phyloP scores from a whole-genome alignment of 2,113 vertebrate species.

The Acanthochromis polyacanthus region DNA sequence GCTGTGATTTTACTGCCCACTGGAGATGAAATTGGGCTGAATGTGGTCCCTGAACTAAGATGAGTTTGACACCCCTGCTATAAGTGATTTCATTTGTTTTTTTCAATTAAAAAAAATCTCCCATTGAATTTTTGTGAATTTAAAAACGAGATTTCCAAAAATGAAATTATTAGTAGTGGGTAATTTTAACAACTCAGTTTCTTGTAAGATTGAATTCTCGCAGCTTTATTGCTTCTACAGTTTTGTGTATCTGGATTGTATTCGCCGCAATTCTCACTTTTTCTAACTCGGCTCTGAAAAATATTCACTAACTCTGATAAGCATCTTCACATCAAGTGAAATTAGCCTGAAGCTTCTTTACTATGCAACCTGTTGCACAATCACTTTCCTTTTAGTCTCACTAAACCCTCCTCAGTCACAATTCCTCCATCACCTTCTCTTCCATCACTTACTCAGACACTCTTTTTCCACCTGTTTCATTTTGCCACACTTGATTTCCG shows the following conservation, averaged over 20 bases:
- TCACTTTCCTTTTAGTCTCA: not conserved
- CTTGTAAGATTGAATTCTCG: not conserved
- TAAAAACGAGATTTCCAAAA: too few species aligned
- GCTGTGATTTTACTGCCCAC: too few species aligned
- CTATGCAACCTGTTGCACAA: slow-evolving; percentile 56
- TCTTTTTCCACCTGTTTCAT: not conserved
- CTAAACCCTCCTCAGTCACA: not conserved
- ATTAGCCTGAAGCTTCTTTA: slow-evolving; percentile 8
- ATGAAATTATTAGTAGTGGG: not conserved
- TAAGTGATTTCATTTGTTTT: too few species aligned
- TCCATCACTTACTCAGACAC: slow-evolving; percentile 16
- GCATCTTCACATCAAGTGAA: slow-evolving; percentile 54
- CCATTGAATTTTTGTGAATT: too few species aligned
- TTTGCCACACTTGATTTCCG: not conserved
- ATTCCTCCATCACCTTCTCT: not conserved
- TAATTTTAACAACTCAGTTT: not conserved
- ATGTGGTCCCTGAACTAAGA: too few species aligned
- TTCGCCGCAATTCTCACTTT: not conserved
- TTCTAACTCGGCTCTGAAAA: slow-evolving; percentile 23
- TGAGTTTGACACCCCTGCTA: too few species aligned
- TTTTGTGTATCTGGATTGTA: not conserved
- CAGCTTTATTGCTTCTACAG: slow-evolving; percentile 21
- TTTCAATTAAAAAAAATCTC: too few species aligned
- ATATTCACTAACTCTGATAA: slow-evolving; percentile 2
- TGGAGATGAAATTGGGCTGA: too few species aligned